Evolutionary conservation across 2,797 vertebrate species (phyloP), one percentile per base, ranked within the genome.

Genomic region (Hyperoplus immaculatus): DNA sequence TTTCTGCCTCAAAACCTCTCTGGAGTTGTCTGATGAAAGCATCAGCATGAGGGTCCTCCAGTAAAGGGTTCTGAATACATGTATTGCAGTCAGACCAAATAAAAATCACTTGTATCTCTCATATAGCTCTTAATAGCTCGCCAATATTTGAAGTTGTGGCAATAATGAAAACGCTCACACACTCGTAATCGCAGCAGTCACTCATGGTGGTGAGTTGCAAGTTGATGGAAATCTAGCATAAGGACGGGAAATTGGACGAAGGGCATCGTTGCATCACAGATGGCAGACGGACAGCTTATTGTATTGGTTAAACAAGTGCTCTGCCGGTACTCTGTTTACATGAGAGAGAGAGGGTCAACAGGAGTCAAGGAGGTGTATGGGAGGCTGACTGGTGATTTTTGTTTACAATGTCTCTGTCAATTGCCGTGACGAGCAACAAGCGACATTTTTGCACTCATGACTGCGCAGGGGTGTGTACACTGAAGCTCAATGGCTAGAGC

Each of bases 331-430:
- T 45, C 54, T 74, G 81, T 86, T 87, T 82, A 78, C 68, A 85
- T 82, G 75, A 15, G 72, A 85, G 76, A 59, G 14, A 85, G 76
- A 59, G 16, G 29, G 83, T 81, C 85, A 82, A 70, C 85, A 14
- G 76, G 77, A 83, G 80, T 79, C 80, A 74, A 59, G 72, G 73
- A 83, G 82, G 90, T 85, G 82, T 89, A 78, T 68, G 71, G 1
- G 69, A 84, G 79, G 80, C 69, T 87, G 91, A 84, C 82, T 46
- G 79, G 67, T 38, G 80, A 81, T 74, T 87, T 91, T 87, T 29
- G 29, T 29, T 29, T 88, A 91, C 92, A 91, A 87, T 86, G 67
- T 72, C 58, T 78, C 83, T 84, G 88, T 90, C 92, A 81, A 91
- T 88, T 89, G 59, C 69, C 1, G 11, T 82, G 84, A 90, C 81